Evolutionary conservation across 2,113 vertebrate species (phyloP).

Genomic region (Morphnarchus princeps): DNA sequence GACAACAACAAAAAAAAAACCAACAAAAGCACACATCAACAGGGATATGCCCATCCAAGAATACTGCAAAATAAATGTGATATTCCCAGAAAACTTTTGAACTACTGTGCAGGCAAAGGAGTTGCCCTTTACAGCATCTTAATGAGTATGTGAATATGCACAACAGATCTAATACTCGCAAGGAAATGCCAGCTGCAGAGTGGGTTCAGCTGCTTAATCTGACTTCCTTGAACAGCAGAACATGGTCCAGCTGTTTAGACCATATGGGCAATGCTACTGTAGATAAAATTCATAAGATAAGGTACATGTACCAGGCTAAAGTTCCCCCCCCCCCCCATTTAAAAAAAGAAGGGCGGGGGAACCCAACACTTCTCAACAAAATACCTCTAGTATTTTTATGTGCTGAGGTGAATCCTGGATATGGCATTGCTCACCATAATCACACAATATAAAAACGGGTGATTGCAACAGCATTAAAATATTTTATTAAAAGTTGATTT

Average conservation of each 20-base stretch:
- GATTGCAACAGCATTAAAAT: neutral
- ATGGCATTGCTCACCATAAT: neutral
- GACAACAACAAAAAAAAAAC: neutral
- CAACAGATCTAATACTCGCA: neutral
- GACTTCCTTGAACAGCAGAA: neutral
- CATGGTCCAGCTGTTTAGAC: neutral
- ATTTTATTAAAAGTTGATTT: neutral
- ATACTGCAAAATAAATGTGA: neutral
- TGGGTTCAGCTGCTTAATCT: neutral
- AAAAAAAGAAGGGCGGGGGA: neutral
- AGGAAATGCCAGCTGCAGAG: neutral
- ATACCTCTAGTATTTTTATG: neutral
- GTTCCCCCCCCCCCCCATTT: neutral
- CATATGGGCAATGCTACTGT: neutral
- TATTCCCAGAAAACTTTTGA: neutral
- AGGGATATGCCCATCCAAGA: neutral
- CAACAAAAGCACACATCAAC: neutral
- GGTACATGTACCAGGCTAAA: neutral
- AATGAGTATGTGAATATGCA: neutral
- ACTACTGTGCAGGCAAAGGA: neutral
- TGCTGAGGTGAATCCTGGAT: neutral
- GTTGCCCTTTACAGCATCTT: neutral
- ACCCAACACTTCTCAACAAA: neutral
- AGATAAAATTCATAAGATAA: neutral
- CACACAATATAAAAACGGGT: neutral